phyloP scores from a whole-genome alignment of 2,113 vertebrate genomes.

The Nansenia antarctica region DNA sequence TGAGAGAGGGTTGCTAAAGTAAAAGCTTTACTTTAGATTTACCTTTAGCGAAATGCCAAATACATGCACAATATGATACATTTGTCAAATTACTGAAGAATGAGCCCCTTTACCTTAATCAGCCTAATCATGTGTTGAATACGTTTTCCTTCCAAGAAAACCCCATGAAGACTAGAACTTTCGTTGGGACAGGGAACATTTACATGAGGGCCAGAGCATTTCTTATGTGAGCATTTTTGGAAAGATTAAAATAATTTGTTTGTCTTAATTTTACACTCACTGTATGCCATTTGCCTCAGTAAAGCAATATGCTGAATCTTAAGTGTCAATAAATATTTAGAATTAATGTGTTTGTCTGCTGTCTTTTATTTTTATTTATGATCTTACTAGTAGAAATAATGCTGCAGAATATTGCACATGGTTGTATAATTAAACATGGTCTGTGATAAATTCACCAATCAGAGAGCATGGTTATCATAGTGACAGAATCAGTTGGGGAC shows the following conservation, averaged over 20 bases:
- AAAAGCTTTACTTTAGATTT: not conserved
- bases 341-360: not conserved
- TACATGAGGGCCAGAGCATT: conserved; percentile 7
- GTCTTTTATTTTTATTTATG: not conserved
- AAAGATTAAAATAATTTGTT: conserved; percentile 12
- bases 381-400: no score
- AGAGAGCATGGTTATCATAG: no score
- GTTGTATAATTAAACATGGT: no score
- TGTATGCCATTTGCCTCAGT: conserved; percentile 42
- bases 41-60: not conserved
- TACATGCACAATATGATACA: not conserved
- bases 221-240: conserved; percentile 1
- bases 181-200: conserved; percentile 3
- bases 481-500: no score
- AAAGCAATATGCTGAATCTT: conserved; percentile 48
- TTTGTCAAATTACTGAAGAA: not conserved
- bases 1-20: not conserved
- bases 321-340: conserved; percentile 10
- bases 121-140: conserved; percentile 16
- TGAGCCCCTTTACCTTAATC: conserved; percentile 2
- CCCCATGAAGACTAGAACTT: not conserved
- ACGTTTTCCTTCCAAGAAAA: conserved; percentile 26
- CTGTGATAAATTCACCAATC: no score
- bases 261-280: conserved; percentile 25
- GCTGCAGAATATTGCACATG: no score